Evolutionary conservation across 2,113 vertebrate genomes (phyloP), one percentile per base, ranked within the genome.

Genomic region (Mormyrus iriodes): DNA sequence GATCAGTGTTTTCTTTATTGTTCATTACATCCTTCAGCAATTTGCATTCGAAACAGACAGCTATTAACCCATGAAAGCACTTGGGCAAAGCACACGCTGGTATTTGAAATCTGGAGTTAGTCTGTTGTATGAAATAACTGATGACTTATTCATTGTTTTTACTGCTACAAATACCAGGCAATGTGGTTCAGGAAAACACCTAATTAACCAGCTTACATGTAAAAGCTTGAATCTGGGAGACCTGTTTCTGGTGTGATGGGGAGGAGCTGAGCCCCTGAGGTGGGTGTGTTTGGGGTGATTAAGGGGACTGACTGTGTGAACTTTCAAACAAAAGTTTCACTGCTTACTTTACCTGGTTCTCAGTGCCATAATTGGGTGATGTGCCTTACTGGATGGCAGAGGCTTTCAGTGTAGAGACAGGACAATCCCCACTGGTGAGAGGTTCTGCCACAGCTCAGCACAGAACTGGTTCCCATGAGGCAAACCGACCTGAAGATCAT

Each of bases 401-500:
- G 35, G 35, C 21, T 31, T 17, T 76, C 31, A 76, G 12, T 39
- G 27, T 35, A 76, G 65, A 73, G 15, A 39, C 31, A 76, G 31
- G 69, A 39, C 69, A 76, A 39, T 61, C 35, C 52, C 49, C 31
- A 53, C 49, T 49, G 27, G 49, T 7, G 35, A 55, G 52, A 61
- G 31, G 31, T 5, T 21, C 42, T 27, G 48, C 19, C 84, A 19
- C 27, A 46, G 82, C 21, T n/a, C 82, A 44, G 82, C 86, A 19
- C 86, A 65, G 4, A 42, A 39, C 86, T 53, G 86, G 27, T 61
- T 87, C 52, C 39, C 53, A 89, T 89, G 88, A 96, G 95, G 93
- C 95, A 94, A 90, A 95, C 96, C 90, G 96, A 96, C 90, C 90
- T 97, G 94, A 97, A 97, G 79, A 95, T 97, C 88, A 96, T 96